phyloP scores from a whole-genome alignment of 2,797 vertebrate genomes.

The Dryobates pubescens region DNA sequence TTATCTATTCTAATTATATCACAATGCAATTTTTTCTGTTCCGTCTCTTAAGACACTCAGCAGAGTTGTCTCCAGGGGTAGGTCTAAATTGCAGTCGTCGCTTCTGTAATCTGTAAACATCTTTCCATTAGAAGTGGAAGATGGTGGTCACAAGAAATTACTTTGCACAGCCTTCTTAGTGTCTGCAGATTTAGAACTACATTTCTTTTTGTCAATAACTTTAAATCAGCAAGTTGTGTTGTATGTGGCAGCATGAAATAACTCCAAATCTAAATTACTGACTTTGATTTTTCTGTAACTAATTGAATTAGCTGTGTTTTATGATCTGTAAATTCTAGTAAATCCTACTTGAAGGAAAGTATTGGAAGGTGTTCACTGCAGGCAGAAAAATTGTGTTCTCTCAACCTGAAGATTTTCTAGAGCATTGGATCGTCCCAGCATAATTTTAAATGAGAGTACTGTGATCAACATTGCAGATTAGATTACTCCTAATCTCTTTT shows the following conservation, averaged over 20 bases:
- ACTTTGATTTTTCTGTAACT: neutral
- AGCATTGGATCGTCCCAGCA: neutral
- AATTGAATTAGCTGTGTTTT: neutral
- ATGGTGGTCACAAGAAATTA: neutral
- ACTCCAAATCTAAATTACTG: neutral
- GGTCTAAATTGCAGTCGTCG: neutral
- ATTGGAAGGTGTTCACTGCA: neutral
- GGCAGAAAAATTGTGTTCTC: neutral
- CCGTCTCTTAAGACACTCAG: neutral
- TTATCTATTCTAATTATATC: neutral
- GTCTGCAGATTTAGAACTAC: neutral
- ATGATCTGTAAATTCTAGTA: neutral
- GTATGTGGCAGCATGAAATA: neutral
- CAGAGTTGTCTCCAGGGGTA: neutral
- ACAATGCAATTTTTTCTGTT: neutral
- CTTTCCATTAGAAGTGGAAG: neutral
- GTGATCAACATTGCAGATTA: conserved; percentile 1
- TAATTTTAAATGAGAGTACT: neutral
- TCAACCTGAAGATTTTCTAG: neutral
- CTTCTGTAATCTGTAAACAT: neutral
- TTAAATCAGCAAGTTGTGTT: neutral
- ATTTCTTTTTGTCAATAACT: neutral
- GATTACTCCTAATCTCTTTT: conserved; percentile 42
- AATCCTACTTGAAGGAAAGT: neutral
- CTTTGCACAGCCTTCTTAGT: neutral